Base-by-base conservation (phyloP, 2,888 invertebrate genomes). In the Plutella xylostella region DNA sequence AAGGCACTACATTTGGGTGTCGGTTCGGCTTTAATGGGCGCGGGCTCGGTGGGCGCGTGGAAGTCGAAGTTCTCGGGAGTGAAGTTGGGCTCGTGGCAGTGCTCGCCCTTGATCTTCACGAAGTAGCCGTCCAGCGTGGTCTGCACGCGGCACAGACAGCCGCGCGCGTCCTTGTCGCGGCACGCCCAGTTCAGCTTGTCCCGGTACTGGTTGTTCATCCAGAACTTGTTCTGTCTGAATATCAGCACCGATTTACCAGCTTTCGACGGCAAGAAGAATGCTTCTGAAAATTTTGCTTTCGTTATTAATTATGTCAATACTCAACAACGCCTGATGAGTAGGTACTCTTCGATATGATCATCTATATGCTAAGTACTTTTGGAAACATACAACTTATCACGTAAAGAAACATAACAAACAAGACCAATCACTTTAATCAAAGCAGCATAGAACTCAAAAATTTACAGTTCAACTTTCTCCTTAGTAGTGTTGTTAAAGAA, bases 121-220 rank as follows among this genome's bases (percentile, higher is more conserved):
- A 83, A 78, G 28, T 68, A 68, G 3, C 83, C 83, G 18, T 78
- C 73, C 54, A 74, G 54, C n/a, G 78, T 76, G n/a, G 83, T 83
- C 57, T 83, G 83, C 14, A 83, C 80, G 49, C 83, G 64, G 51
- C 83, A 83, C 18, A 80, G 57, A 49, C 83, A 83, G 15, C 76
- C 74, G 45, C 55, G 69, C 7, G 67, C 61, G 51, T 83, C 82
- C 58, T 83, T 83, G 54, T 83, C 82, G 14, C 79, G 69, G 48
- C 83, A 83, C 14, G 83, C 83, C 83, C 83, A 83, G 56, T 83
- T 83, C 52, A 83, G 50, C 53, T 82, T 83, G 46, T 69, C 70
- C 3, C 80, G 62, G 50, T 83, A 83, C 52, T 77, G 78, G 51
- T 82, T 83, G 57, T 83, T 83, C 48, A 83, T 75, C 83, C 83